A percentile compares a stretch with the other conserved stretches of the same genome.
These are phyloP conservation scores for Conopomorpha cramerella DNA, from an alignment of 1,140 invertebrate genomes.

Conservation along the genomic window DNA sequence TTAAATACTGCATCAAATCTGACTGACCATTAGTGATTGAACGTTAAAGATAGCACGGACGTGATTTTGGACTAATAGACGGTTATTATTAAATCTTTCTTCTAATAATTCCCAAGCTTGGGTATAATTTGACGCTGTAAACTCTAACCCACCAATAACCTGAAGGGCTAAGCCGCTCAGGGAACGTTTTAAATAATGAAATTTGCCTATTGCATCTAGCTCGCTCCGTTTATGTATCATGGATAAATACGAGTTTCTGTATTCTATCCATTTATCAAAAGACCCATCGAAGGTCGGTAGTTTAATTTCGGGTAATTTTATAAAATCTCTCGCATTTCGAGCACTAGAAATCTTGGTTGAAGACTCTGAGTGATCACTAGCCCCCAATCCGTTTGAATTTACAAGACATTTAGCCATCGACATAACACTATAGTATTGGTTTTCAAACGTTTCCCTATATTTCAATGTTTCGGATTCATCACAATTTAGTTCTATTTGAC, in stretches of 20 bases:
- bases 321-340: no score
- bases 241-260: constrained; percentile 1
- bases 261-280: constrained; percentile 2
- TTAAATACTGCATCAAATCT: neutral
- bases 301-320: constrained; percentile 3
- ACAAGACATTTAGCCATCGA: neutral
- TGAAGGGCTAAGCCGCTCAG: constrained; percentile 3
- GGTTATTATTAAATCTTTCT: constrained; percentile 3
- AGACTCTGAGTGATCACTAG: neutral
- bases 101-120: constrained; percentile 5
- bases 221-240: constrained; percentile 1
- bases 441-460: constrained; percentile 2
- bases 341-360: neutral
- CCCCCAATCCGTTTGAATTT: neutral
- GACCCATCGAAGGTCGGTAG: constrained; percentile 3
- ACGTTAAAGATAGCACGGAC: constrained; percentile 1
- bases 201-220: constrained; percentile 3
- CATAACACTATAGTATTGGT: neutral
- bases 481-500: neutral
- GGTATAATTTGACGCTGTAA: constrained; percentile 3
- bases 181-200: constrained; percentile 4
- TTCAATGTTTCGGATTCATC: neutral
- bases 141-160: constrained; percentile 4
- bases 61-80: constrained; percentile 5
- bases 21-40: no score